Evolutionary conservation across 2,797 vertebrate genomes (phyloP), one percentile per base, ranked within the genome.

Genomic region (Tadarida brasiliensis): DNA sequence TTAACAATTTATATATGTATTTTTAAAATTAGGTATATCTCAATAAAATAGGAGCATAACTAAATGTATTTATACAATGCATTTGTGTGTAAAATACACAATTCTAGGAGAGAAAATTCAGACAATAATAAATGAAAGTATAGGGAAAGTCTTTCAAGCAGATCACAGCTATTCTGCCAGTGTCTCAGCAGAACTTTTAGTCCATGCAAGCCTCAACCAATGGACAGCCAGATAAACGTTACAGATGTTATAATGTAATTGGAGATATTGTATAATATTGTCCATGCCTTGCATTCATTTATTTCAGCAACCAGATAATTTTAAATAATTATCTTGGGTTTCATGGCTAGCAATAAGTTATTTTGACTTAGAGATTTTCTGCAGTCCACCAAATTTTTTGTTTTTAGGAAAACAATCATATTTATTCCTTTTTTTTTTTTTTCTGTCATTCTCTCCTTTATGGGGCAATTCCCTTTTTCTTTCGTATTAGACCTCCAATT

Each of bases 401-500:
- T 85, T 91, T 84, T 78, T 85, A 30, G 22, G 7, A 57, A 94
- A 88, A 81, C 20, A 73, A 24, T 26, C 81, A 11, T 91, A n/a
- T 26, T 47, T 73, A 89, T 84, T 59, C 6, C 19, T 67, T 1
- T 80, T 33, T 77, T 16, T 47, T 63, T 68, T 77, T 16, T 47
- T 63, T 68, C 33, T 84, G 6, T 76, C 54, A 44, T 71, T 83
- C 26, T 93, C 28, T 86, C 28, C 39, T 71, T 78, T 59, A 67
- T n/a, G 51, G 22, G 61, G 11, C 30, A 33, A 59, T 59, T 94
- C 15, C n/a, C 94, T 61, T 68, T 92, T 93, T 94, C 30, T 65
- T 90, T 91, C 47, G 94, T 74, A 70, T 28, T 89, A 92, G 93
- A 68, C 87, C 49, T 95, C 30, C 35, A 88, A 63, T 61, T 91